Evolutionary conservation across 2,797 vertebrate species (phyloP), one percentile per base, ranked within the genome.

Genomic region (Cynopterus sphinx): DNA sequence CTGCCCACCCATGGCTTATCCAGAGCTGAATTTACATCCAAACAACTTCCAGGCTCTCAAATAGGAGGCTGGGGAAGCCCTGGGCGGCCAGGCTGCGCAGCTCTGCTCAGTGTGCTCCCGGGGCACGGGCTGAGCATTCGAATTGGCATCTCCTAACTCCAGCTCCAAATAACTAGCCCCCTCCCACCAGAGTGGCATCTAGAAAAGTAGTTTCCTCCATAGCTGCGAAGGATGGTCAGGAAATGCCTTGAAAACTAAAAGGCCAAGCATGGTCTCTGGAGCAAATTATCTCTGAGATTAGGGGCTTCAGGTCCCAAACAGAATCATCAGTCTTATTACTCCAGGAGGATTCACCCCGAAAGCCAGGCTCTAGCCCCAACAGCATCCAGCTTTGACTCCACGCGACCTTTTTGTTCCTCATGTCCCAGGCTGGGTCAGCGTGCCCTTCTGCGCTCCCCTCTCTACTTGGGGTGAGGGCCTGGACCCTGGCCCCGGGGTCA

Each of bases 171-270:
- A 51, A 43, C 59, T 53, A 9, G 36, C 26, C 22, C 39, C 43
- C 33, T 43, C 28, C 51, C 65, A 63, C 31, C 65, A 83, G 70
- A 88, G 59, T 22, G 55, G 22, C 75, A 55, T 81, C 85, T 65
- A 73, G 88, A 79, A 79, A 91, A 95, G 83, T 65, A 46, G 33
- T 94, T 86, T 91, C 88, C 28, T 89, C 41, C 79, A 0, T 39
- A 41, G 39, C 55, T 71, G 59, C 17, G n/a, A 71, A 31, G 24
- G 51, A 28, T 74, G 61, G 77, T 88, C 83, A 93, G 75, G 67
- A 93, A 94, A 82, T 93, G 55, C 41, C 86, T 96, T 93, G 91
- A 70, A 87, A 68, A 16, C 39, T 46, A 39, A 84, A 81, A 67
- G 74, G 83, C 65, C 81, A 90, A 39, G 11, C 53, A 0, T 26